phyloP scores from a whole-genome alignment of 2,888 invertebrate species.

The Pseudococcus longispinus region DNA sequence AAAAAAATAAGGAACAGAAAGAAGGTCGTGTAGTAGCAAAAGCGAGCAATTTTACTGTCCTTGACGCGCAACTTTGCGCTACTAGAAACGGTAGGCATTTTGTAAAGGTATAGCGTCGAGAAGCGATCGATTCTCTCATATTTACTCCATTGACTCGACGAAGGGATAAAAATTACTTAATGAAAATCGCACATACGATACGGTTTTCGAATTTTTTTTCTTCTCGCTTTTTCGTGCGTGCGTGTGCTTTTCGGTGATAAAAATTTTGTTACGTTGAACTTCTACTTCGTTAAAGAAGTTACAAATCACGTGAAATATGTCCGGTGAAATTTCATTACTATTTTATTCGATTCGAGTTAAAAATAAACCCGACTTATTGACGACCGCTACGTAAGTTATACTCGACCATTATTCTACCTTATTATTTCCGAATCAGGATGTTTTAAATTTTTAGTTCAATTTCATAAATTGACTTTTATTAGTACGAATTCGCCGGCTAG shows the following conservation, averaged over 20 bases:
- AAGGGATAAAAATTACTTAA: not conserved
- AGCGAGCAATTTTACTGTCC: not conserved
- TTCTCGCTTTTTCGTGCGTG: not conserved
- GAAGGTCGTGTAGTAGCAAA: not conserved
- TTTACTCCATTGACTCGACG: not conserved
- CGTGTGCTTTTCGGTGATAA: not conserved
- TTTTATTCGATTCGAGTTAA: slow-evolving; percentile 10
- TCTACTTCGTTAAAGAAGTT: not conserved
- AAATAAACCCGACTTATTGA: slow-evolving; percentile 27
- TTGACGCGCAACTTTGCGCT: not conserved
- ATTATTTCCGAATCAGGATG: slow-evolving; percentile 13
- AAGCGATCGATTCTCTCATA: slow-evolving; percentile 14
- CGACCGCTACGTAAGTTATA: not conserved
- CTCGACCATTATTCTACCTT: not conserved
- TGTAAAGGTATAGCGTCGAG: slow-evolving; percentile 1
- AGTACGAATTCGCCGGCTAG: not conserved
- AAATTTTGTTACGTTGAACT: not conserved
- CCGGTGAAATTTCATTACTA: slow-evolving; percentile 2
- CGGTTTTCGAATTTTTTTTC: not conserved
- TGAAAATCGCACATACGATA: not conserved
- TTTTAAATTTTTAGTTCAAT: slow-evolving; percentile 10
- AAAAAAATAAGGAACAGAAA: not conserved
- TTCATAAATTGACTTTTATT: slow-evolving; percentile 31
- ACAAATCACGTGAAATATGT: slow-evolving; percentile 7
- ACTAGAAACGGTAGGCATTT: not conserved